Evolutionary conservation across 2,113 vertebrate species (phyloP), one percentile per base, ranked within the genome.

Genomic region (Chroicocephalus ridibundus): DNA sequence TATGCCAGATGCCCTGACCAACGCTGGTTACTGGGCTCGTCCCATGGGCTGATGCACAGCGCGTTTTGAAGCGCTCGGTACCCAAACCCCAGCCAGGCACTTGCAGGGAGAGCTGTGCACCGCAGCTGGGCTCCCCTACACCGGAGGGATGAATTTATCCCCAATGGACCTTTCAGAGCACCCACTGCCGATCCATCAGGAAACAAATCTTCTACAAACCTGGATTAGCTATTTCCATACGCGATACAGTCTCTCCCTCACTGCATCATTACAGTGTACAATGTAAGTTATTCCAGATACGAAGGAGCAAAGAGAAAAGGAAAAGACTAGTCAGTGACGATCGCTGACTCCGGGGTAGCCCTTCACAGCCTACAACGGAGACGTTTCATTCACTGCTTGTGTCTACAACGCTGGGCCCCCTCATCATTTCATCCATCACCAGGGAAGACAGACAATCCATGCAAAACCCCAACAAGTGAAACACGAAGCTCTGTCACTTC

Each of bases 361-460:
- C 9, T 7, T 18, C 65, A 7, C 27, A 88, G 54, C 79, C 80
- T 19, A 2, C n/a, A 40, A 0, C 0, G 11, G 24, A 58, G 40
- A 72, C 17, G 9, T 4, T 15, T 13, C 76, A 47, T 31, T 19
- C 61, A 1, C 86, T 79, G 66, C 55, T 78, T 42, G 81, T 62
- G 66, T 69, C 81, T 19, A 5, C 62, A 66, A 18, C 49, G 15
- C 31, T 2, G 13, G 13, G 5, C 19, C 7, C 24, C 20, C 17
- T 4, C n/a, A 9, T 3, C 42, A 26, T 2, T 58, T 12, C 2
- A 49, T 20, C 26, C 0, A 0, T 15, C 5, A 16, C 24, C 31
- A 44, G 42, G 55, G 25, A 52, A 60, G 26, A 25, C 24, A 60
- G 21, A 32, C 15, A 27, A 34, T 6, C 55, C 60, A 5, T 7